Evolutionary conservation across 2,113 vertebrate genomes (phyloP), one percentile per base, ranked within the genome.

Genomic region (Ictalurus furcatus): DNA sequence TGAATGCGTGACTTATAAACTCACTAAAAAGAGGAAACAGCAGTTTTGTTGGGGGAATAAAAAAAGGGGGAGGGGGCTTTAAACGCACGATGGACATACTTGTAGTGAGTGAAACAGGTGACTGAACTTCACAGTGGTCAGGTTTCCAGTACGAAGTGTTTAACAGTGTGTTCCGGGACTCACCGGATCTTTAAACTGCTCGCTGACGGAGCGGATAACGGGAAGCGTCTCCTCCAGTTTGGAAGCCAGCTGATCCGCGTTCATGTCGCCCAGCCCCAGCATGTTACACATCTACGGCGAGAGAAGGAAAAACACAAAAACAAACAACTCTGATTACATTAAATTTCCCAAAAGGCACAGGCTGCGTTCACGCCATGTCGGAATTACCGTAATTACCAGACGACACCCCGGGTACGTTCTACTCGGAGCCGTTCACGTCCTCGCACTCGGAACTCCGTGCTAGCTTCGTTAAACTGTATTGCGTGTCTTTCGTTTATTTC

Each of bases 161-260:
- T 59, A 37, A 19, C 23, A 3, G 80, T 34, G 48, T 21, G 71
- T 25, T 82, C 28, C 28, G 74, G 90, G 90, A 93, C 95, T 97
- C 93, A 98, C 98, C 40, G 97, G 98, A 89, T 99, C 98, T 92
- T 98, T 98, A 94, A 99, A 99, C 93, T 99, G 98, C 91, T 99
- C 97, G 0, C 97, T 99, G 93, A 98, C 97, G 0, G 98, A 99
- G 89, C 97, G 98, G 92, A 98, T 99, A 89, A 99, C 97, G 0
- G 98, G 98, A 56, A 99, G 94, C 0, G 97, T 98, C 94, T 99
- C 98, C 63, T 99, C 98, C 9, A 99, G 95, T 91, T 98, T 98
- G 63, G 98, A 99, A 0, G 97, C 98, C 89, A 99, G 93, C 89
- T 99, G 98, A 92, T 98, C 98, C 1, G 98, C 98, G 0, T 99